Base-by-base conservation (phyloP, 2,888 invertebrate genomes). In the Leptogaster cylindrica region DNA sequence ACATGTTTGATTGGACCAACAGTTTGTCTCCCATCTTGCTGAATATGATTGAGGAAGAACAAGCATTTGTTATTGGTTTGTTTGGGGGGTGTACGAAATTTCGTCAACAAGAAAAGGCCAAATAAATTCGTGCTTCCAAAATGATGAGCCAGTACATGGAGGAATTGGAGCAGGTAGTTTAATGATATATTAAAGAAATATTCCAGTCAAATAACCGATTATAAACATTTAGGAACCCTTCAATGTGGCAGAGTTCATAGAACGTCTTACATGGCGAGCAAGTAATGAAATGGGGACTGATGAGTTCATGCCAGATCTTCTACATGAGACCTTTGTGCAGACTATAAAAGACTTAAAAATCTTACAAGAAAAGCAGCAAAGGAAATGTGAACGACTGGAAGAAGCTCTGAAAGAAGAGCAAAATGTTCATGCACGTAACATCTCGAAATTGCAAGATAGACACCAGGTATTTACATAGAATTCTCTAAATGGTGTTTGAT, bases 181-280 rank as follows among this genome's bases (percentile, higher is more conserved):
- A 8, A 12, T 23, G 10, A 23, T 12, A n/a, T 36, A 18, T 28
- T 16, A 33, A 18, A 55, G 18, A 7, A 8, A 3, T 3, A 12
- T 6, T 18, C 10, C 31, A 10, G 5, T 4, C n/a, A 20, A 10
- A 18, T 12, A 3, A 16, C 1, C n/a, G n/a, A 6, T 16, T 16
- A 7, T 16, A 18, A 51, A 23, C 23, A 80, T 82, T 66, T 75
- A 98, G 95, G 97, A 97, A 77, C 95, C 97, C 0, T 98, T 97
- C 79, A 95, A 97, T 83, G 91, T 96, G 8, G 94, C 95, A 76
- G 97, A 97, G 78, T 98, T 98, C 83, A 96, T 99, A 1, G 98
- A 99, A 79, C 86, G 97, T 65, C 84, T 98, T 76, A 97, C 97
- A 36, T 95, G 97, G 89, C 87, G 96, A 73, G 93, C 95, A 52